A percentile compares a stretch with the other conserved stretches of the same genome.
Evolutionary conservation across 2,888 invertebrate genomes (phyloP).

Genomic region (Machimus rusticus): DNA sequence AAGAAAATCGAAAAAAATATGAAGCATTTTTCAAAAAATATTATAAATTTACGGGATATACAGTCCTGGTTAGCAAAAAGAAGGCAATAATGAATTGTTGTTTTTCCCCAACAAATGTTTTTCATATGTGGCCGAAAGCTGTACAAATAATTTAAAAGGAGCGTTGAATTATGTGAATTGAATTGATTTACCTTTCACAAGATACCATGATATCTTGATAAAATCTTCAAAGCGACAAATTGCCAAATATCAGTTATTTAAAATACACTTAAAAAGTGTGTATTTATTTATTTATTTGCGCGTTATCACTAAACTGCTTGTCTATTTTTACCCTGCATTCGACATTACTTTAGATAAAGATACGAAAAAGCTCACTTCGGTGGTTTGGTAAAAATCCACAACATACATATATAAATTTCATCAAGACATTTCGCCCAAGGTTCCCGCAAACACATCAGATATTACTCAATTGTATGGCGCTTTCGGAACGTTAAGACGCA

Average conservation of each 20-base stretch:
- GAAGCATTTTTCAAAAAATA: not conserved
- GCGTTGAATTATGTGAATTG: not conserved
- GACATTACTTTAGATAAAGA: not conserved
- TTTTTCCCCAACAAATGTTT: not conserved
- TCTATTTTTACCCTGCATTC: not conserved
- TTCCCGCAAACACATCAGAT: not conserved
- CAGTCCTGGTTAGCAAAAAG: not conserved
- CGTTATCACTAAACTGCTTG: not conserved
- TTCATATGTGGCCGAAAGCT: not conserved
- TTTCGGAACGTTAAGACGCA: not conserved
- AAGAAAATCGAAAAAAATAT: too few relatives aligned
- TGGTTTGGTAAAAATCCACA: not conserved
- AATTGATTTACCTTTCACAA: not conserved
- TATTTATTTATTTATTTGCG: not conserved
- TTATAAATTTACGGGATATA: not conserved
- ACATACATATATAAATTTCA: not conserved
- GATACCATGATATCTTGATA: not conserved
- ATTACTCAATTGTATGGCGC: not conserved
- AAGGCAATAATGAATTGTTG: not conserved
- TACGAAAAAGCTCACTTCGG: not conserved
- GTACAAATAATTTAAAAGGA: not conserved
- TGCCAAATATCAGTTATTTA: not conserved
- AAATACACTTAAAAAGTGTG: not conserved
- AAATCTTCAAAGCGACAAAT: not conserved
- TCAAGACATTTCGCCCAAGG: not conserved